Evolutionary conservation across 2,113 vertebrate species (phyloP), one percentile per base, ranked within the genome.

Genomic region (Coregonus clupeaformis): DNA sequence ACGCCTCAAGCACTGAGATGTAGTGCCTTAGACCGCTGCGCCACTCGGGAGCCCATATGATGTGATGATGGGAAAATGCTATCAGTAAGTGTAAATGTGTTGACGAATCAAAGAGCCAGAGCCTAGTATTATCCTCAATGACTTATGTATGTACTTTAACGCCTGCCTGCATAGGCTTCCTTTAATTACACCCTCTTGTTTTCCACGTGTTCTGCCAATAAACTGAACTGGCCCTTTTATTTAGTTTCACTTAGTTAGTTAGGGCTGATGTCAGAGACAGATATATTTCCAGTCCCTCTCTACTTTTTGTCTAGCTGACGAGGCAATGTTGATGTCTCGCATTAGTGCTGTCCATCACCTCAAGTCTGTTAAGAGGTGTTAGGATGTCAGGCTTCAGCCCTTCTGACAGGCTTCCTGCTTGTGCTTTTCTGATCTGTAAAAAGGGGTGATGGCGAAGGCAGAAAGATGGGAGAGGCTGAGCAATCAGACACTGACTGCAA

Each of bases 271-370:
- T 80, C 71, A 81, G 68, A 42, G 57, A 60, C 6, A 22, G 78
- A 81, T 77, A 24, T 18, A 76, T 45, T 76, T 68, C 69, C 42
- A 42, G 9, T 11, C 11, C 47, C 77, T 67, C 52, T 78, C 55
- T 73, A 30, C 71, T 52, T 65, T 76, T 77, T 72, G 62, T 69
- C 24, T n/a, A 72, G 76, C 71, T 74, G 77, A 84, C 57, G 45
- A 68, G 75, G 4, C 64, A 73, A 80, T 74, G 71, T 76, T 74
- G 73, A 75, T 77, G 77, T 68, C 65, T 66, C 71, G 71, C 66
- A 71, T 82, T 83, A 81, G 84, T 73, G 80, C 77, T 79, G 84
- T 83, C 81, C 82, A 82, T 88, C 80, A 80, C 73, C 81, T 86
- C 80, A 60, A 79, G 77, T 85, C 78, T 86, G 79, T 85, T 86